Percentiles rank a stretch among this genome's conserved stretches.
Evolutionary conservation across 2,113 vertebrate species (phyloP).

Genomic region (Tetrao urogallus): DNA sequence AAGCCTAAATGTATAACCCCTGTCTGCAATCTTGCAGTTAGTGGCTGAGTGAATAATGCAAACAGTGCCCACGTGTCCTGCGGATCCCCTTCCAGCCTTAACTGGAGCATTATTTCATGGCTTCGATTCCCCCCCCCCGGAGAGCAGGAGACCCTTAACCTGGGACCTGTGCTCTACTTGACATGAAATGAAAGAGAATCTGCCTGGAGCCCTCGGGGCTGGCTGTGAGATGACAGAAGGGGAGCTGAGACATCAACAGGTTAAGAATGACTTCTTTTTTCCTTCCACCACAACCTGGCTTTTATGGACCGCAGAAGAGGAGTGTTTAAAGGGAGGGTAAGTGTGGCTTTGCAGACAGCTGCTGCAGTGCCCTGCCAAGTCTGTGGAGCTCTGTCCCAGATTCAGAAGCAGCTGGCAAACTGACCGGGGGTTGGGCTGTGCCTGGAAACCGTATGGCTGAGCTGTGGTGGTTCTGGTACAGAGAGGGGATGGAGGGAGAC

Average conservation of each 20-base stretch:
- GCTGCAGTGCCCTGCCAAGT: not conserved
- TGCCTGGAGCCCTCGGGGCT: not conserved
- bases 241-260: not conserved
- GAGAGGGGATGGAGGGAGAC: not conserved
- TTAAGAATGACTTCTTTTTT: not conserved
- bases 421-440: rapidly evolving
- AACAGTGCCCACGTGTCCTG: not conserved
- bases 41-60: not conserved
- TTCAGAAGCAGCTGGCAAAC: not conserved
- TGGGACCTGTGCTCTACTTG: not conserved
- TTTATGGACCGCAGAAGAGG: not conserved
- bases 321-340: not conserved
- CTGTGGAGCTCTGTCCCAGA: not conserved
- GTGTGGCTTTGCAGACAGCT: not conserved
- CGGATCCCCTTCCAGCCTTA: not conserved
- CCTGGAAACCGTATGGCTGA: not conserved
- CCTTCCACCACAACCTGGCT: not conserved
- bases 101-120: rapidly evolving
- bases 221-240: rapidly evolving
- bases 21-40: too few relatives aligned
- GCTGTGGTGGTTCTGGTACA: rapidly evolving
- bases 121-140: not conserved
- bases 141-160: not conserved
- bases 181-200: not conserved
- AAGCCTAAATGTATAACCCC: not conserved